Evolutionary conservation across 2,797 vertebrate genomes (phyloP), one percentile per base, ranked within the genome.

Genomic region (Clamator glandarius): DNA sequence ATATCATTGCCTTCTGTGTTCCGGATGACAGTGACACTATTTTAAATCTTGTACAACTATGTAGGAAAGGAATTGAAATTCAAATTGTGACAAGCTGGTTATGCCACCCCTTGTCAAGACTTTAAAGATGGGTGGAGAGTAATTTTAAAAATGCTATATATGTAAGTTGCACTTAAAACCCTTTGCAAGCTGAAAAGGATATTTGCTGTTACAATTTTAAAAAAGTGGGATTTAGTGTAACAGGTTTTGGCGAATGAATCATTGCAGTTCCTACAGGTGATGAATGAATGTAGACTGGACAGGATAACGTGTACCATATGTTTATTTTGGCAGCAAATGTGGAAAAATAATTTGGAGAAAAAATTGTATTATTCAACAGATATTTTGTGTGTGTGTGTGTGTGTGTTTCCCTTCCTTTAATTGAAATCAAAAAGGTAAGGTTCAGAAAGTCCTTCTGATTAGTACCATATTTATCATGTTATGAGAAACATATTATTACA

Each of bases 281-380:
- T 54, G 92, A 97, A 97, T 94, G 97, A 96, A 97, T 95, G 92
- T 51, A 61, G 95, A 87, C 91, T 90, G 42, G 50, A 94, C 96
- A 97, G 96, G 96, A 96, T 98, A 98, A 98, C 96, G 73, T 79
- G 50, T 91, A 97, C 97, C 97, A 98, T 98, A 97, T 98, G 98
- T 97, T 98, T 97, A 89, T 89, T 97, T 97, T 98, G 98, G 98
- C 98, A 98, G 89, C 75, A 96, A 96, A 97, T 86, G 92, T 97
- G 98, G 98, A 98, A 98, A 98, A 98, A 97, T 98, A 92, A 97
- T 98, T 98, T 98, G 90, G 92, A 97, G 85, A 96, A 97, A 97
- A 97, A 97, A 95, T 84, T 92, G 87, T 96, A 95, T 97, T 97
- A 97, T 97, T 97, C 92, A 97, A 97, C 91, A 80, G 85, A 97